Base-by-base conservation (phyloP, 2,797 vertebrate genomes). In the Rhinophrynus dorsalis region DNA sequence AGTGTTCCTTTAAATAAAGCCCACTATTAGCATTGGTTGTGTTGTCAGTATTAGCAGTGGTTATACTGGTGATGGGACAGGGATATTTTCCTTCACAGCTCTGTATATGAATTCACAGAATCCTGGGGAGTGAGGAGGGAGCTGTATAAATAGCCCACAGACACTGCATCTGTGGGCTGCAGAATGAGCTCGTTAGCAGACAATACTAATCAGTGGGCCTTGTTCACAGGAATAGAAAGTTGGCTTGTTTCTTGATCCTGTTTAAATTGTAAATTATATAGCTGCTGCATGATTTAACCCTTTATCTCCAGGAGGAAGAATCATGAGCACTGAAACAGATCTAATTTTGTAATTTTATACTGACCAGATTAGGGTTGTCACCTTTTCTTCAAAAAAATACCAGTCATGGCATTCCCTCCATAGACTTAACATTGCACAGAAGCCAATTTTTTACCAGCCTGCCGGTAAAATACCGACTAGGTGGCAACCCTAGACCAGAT, bases 171-270 rank as follows among this genome's bases (percentile, higher is more conserved):
- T 66, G 69, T 60, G 44, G 48, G 52, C 42, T 58, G 61, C 44
- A 62, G 54, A 66, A 73, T 66, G 69, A 66, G 61, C 55, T 73
- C 23, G 37, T 73, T 73, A 73, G 62, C 45, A 73, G 61, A 66
- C 69, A 66, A 66, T 73, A 47, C 69, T 73, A 73, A 73, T 73
- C 69, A 73, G 55, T 42, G 27, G 37, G 48, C 18, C 47, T 66
- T 73, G 69, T 73, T 73, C 45, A 58, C 57, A 38, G 45, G 45
- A 73, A 66, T 59, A 65, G 40, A 67, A 42, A 67, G 69, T 59
- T 42, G 42, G 69, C 61, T 59, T 59, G n/a, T n/a, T 59, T 66
- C 54, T 35, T 37, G 24, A 63, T 72, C 35, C 42, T 13, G 8
- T 8, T 44, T 42, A 72, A 72, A 59, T 26, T 65, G 44, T 48